A percentile compares a stretch with the other conserved stretches of the same genome.
Evolutionary conservation across 2,888 invertebrate genomes (phyloP).

Genomic region (Xestia ashworthii): DNA sequence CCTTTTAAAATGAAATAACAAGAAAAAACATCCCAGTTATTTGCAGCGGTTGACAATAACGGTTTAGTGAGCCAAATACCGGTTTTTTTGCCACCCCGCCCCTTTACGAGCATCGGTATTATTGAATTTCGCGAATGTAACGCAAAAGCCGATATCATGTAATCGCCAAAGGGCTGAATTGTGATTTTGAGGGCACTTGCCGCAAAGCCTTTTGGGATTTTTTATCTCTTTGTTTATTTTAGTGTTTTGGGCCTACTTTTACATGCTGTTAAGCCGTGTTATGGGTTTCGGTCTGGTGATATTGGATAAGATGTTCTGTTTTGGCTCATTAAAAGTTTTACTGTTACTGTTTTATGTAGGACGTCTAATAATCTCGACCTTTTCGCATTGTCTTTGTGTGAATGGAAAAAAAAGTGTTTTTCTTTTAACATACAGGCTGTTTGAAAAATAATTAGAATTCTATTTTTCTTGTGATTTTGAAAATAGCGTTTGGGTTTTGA

Average conservation of each 20-base stretch:
- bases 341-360: neutral
- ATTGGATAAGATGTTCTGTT: slow-evolving; percentile 53
- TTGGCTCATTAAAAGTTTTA: slow-evolving; percentile 54
- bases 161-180: slow-evolving; percentile 75
- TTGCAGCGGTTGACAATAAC: slow-evolving; percentile 67
- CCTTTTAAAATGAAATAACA: slow-evolving; percentile 68
- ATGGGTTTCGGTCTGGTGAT: slow-evolving; percentile 48
- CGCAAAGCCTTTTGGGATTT: slow-evolving; percentile 72
- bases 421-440: neutral
- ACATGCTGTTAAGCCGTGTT: slow-evolving; percentile 58
- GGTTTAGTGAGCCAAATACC: slow-evolving; percentile 66
- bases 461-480: neutral
- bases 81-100: slow-evolving; percentile 63
- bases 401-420: neutral
- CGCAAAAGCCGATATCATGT: slow-evolving; percentile 72
- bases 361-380: neutral
- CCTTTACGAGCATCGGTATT: slow-evolving; percentile 71
- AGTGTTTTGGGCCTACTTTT: slow-evolving; percentile 67
- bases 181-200: slow-evolving; percentile 75
- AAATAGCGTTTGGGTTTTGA: neutral
- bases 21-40: slow-evolving; percentile 67
- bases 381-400: neutral
- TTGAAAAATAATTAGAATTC: neutral
- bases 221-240: slow-evolving; percentile 77
- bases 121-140: slow-evolving; percentile 74